Conservation (phyloP, 1,140 invertebrate species). For the Tetraneura akinire region DNA sequence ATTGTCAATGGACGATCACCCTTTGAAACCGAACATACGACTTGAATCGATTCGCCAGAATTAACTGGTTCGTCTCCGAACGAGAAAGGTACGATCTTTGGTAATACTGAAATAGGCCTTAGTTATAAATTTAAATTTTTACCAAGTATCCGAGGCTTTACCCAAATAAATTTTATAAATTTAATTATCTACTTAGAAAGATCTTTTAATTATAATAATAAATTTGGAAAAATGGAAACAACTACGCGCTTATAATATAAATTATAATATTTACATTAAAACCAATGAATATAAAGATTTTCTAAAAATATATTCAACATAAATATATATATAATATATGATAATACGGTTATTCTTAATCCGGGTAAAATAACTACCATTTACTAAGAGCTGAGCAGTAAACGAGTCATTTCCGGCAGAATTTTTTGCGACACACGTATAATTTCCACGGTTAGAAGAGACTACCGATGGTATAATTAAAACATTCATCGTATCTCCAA, state of each 20-base stretch:
- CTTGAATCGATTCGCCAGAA: conserved; percentile 69
- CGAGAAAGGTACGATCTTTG: conserved; percentile 52
- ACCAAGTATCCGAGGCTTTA: not conserved
- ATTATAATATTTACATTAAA: not conserved
- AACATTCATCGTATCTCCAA: conserved; percentile 64
- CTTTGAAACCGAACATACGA: conserved; percentile 70
- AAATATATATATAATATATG: not conserved
- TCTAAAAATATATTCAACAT: not conserved
- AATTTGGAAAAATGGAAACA: not conserved
- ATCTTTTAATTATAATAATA: not conserved
- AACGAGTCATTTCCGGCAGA: conserved; percentile 80
- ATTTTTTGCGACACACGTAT: conserved; percentile 91
- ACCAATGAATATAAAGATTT: not conserved
- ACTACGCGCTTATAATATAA: not conserved
- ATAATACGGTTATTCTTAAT: not conserved
- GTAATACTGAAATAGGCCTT: conserved; percentile 55
- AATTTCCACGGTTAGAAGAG: conserved; percentile 75
- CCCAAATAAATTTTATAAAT: not conserved
- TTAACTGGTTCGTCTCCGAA: conserved; percentile 59
- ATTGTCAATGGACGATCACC: conserved; percentile 72
- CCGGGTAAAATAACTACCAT: conserved; percentile 42
- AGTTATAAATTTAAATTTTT: not conserved
- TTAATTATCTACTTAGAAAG: not conserved
- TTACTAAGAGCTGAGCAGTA: conserved; percentile 59
- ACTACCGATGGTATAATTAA: conserved; percentile 74